Evolutionary conservation across 1,140 invertebrate genomes (phyloP).

Genomic region (Saccostrea glomerata): DNA sequence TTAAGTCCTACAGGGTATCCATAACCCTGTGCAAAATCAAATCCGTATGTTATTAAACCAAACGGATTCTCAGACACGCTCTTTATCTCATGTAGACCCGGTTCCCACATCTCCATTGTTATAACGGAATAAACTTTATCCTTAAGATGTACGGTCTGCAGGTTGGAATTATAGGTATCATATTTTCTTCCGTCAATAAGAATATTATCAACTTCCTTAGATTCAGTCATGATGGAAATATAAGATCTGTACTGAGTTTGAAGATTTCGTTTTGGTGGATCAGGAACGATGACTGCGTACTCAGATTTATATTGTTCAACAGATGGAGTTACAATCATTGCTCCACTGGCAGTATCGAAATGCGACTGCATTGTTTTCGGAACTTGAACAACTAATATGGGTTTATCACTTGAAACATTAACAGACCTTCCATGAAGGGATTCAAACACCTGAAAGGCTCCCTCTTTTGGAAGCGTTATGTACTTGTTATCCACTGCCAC

Average conservation of each 20-base stretch:
- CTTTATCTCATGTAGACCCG: constrained; percentile 7
- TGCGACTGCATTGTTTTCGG: constrained; percentile 38
- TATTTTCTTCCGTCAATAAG: neutral
- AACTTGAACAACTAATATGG: constrained; percentile 11
- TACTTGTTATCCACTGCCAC: neutral
- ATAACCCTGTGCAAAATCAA: constrained; percentile 38
- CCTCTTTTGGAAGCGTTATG: neutral
- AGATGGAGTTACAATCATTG: constrained; percentile 27
- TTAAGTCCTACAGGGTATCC: constrained; percentile 25
- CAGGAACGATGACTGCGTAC: neutral
- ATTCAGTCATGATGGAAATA: neutral
- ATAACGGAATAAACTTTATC: constrained; percentile 15
- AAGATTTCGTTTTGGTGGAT: neutral
- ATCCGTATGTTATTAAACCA: constrained; percentile 25
- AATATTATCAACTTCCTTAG: neutral
- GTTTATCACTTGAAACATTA: constrained; percentile 35
- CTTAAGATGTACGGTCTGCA: constrained; percentile 36
- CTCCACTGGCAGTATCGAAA: constrained; percentile 9
- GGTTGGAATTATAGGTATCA: neutral
- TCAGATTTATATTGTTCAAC: constrained; percentile 16
- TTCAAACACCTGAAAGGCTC: constrained; percentile 1
- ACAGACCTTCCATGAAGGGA: neutral
- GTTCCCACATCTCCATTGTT: neutral
- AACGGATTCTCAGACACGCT: neutral
- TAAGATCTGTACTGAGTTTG: constrained; percentile 14